Conservation (phyloP, 2,113 vertebrate species). For the Pica pica region DNA sequence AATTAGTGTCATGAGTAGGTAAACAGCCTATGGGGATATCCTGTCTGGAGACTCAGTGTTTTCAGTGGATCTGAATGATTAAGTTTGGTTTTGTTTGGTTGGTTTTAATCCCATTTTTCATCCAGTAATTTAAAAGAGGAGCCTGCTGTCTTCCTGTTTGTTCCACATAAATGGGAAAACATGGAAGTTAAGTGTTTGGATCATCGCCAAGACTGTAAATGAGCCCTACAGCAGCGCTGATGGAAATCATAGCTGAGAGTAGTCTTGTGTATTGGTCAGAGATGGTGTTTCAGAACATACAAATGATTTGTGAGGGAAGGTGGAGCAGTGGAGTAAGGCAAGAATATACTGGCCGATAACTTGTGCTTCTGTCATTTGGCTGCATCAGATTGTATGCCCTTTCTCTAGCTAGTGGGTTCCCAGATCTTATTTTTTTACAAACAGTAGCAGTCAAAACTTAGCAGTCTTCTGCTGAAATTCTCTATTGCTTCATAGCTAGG, state of each 20-base stretch:
- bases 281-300: neutral
- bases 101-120: neutral
- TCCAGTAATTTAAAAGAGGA: neutral
- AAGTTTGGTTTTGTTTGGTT: neutral
- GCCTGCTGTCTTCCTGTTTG: constrained; percentile 8
- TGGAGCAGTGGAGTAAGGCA: neutral
- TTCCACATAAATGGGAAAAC: neutral
- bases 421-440: neutral
- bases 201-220: neutral
- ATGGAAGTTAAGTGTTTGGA: neutral
- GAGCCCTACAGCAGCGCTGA: neutral
- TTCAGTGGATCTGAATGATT: neutral
- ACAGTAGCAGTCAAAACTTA: neutral
- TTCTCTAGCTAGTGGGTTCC: neutral
- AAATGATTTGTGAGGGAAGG: neutral
- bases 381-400: neutral
- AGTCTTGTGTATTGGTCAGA: neutral
- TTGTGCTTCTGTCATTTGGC: neutral
- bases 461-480: neutral
- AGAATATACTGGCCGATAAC: neutral
- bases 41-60: neutral
- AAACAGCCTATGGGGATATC: neutral
- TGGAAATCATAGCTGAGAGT: neutral
- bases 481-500: neutral
- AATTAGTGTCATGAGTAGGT: neutral